Conservation (phyloP, 64 coral and sea anemone species). For the Porites lutea region DNA sequence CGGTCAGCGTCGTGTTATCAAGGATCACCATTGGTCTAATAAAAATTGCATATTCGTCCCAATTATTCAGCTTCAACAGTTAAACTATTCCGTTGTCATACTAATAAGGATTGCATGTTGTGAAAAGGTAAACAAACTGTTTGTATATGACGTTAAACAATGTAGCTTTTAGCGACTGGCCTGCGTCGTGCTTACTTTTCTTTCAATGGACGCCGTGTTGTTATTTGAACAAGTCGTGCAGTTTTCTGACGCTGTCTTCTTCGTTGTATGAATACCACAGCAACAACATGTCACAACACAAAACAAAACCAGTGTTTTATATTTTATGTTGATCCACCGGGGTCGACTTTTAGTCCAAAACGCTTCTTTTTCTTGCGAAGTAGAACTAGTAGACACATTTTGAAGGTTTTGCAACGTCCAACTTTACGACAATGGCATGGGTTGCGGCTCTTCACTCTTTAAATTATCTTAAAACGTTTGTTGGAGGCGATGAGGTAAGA, state of each 20-base stretch:
- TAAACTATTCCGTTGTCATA: no score
- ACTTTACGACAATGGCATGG: constrained; percentile 64
- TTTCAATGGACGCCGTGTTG: constrained; percentile 24
- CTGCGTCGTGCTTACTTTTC: constrained; percentile 3
- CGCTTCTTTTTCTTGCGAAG: background rate
- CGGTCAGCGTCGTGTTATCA: no score
- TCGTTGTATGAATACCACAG: background rate
- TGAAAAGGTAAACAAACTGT: constrained; percentile 5
- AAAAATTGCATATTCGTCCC: no score
- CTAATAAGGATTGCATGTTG: background rate
- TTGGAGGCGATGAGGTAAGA: constrained; percentile 76
- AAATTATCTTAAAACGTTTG: constrained; percentile 78
- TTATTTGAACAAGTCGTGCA: background rate
- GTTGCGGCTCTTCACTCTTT: constrained; percentile 71
- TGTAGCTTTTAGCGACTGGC: background rate
- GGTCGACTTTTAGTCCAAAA: background rate
- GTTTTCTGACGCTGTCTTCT: background rate
- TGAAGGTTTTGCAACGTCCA: background rate
- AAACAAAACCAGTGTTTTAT: background rate
- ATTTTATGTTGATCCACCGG: background rate
- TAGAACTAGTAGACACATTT: background rate
- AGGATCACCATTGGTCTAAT: no score
- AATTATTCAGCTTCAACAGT: no score
- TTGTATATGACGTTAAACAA: constrained; percentile 4
- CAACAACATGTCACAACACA: background rate